These are phyloP conservation scores for Melanerpes formicivorus DNA, from an alignment of 2,113 vertebrate genomes.

Conservation along the genomic window DNA sequence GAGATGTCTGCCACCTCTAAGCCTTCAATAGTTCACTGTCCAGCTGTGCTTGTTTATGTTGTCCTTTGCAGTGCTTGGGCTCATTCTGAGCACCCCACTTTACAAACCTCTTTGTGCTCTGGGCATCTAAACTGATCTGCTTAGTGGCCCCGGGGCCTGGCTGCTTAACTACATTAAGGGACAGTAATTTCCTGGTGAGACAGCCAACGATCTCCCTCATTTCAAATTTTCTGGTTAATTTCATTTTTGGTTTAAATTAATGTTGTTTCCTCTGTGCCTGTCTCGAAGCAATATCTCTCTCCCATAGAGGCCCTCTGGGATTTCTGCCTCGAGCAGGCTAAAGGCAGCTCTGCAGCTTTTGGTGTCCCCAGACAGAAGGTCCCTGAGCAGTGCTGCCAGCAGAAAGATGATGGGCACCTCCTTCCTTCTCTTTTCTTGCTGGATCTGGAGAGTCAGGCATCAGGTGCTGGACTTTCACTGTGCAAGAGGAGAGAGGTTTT, in stretches of 20 bases:
- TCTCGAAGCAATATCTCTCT: neutral
- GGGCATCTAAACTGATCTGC: neutral
- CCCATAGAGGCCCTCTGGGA: neutral
- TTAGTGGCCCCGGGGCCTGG: neutral
- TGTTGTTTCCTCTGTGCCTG: neutral
- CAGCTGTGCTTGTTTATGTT: neutral
- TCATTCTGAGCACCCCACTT: neutral
- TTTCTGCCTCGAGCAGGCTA: neutral
- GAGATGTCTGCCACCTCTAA: neutral
- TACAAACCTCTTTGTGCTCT: neutral
- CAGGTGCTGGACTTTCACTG: neutral
- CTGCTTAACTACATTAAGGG: conserved; percentile 18
- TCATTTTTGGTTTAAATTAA: conserved; percentile 28
- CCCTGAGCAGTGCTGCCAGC: neutral
- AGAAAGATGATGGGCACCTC: neutral
- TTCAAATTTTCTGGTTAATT: conserved; percentile 50
- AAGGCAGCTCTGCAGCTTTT: neutral
- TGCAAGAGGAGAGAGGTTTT: neutral
- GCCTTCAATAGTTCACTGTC: neutral
- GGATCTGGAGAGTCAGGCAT: neutral
- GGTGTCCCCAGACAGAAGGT: neutral
- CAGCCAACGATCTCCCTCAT: conserved; percentile 5
- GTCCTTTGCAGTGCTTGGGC: neutral
- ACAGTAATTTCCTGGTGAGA: conserved; percentile 60
- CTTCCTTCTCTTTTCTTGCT: neutral